phyloP scores from a whole-genome alignment of 2,888 invertebrate genomes.

The Habrosyne pyritoides region DNA sequence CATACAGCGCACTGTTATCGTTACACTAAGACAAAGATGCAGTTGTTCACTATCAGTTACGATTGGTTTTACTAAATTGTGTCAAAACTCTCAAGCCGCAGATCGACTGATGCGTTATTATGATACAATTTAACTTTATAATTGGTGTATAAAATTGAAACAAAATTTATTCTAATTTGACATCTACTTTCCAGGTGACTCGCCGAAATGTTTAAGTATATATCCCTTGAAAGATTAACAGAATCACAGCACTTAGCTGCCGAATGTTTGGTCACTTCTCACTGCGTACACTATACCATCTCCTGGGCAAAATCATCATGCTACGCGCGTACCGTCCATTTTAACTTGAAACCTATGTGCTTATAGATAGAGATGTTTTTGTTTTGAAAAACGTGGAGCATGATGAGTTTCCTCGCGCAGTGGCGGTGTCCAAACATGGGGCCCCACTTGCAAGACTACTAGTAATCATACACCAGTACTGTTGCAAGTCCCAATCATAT shows the following conservation, averaged over 20 bases:
- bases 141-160: conserved; percentile 56
- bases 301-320: conserved; percentile 45
- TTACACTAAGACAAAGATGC: conserved; percentile 43
- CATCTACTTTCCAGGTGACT: conserved; percentile 82
- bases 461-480: conserved; percentile 63
- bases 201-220: conserved; percentile 80
- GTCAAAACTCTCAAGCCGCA: conserved; percentile 58
- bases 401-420: conserved; percentile 46
- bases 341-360: neutral
- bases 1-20: conserved; percentile 56
- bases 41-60: conserved; percentile 45
- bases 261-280: conserved; percentile 63
- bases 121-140: conserved; percentile 40
- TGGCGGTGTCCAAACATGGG: conserved; percentile 63
- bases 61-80: conserved; percentile 78
- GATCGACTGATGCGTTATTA: conserved; percentile 39
- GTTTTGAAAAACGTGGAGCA: conserved; percentile 10
- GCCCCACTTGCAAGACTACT: conserved; percentile 76
- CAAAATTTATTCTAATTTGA: conserved; percentile 82
- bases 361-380: conserved; percentile 12
- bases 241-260: conserved; percentile 75
- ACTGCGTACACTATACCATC: conserved; percentile 34
- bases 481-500: conserved; percentile 78
- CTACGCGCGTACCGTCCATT: neutral
- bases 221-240: conserved; percentile 72